phyloP scores from a whole-genome alignment of 2,113 vertebrate genomes.

The Brachyistius frenatus region DNA sequence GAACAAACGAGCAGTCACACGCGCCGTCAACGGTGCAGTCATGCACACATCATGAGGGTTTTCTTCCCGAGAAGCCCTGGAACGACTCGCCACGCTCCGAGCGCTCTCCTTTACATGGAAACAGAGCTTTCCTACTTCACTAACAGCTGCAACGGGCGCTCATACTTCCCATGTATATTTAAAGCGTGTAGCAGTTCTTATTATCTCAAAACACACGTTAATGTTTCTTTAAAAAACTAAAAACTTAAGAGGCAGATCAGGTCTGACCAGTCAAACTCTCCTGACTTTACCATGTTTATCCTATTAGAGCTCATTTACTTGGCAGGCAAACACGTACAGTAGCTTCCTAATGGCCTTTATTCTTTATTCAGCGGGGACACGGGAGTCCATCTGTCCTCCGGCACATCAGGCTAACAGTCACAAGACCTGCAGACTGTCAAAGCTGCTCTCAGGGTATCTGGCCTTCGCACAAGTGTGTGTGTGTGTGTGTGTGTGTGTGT shows the following conservation, averaged over 20 bases:
- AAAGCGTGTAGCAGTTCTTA: not conserved
- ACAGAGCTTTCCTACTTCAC: not conserved
- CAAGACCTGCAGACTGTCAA: slow-evolving; percentile 32
- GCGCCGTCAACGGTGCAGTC: slow-evolving; percentile 28
- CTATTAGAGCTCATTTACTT: slow-evolving; percentile 28
- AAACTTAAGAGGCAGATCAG: not conserved
- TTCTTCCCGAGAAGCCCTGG: not conserved
- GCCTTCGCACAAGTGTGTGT: not conserved
- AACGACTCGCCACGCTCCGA: not conserved
- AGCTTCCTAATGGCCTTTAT: slow-evolving; percentile 39
- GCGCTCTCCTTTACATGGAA: too few species aligned
- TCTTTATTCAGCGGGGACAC: slow-evolving; percentile 25
- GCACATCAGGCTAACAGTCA: slow-evolving; percentile 48
- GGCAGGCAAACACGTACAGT: slow-evolving; percentile 1
- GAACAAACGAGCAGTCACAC: slow-evolving; percentile 47
- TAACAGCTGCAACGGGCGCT: not conserved
- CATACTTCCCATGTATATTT: not conserved
- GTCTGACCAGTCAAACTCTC: not conserved
- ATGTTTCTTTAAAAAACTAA: not conserved
- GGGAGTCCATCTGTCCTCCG: slow-evolving; percentile 17
- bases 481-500: not conserved
- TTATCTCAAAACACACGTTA: not conserved
- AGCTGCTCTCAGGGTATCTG: slow-evolving; percentile 25
- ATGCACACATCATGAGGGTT: slow-evolving; percentile 56
- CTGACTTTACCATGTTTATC: not conserved